These are phyloP conservation scores for Puffinus mauretanicus DNA, from an alignment of 2,113 vertebrate genomes.

Conservation along the genomic window DNA sequence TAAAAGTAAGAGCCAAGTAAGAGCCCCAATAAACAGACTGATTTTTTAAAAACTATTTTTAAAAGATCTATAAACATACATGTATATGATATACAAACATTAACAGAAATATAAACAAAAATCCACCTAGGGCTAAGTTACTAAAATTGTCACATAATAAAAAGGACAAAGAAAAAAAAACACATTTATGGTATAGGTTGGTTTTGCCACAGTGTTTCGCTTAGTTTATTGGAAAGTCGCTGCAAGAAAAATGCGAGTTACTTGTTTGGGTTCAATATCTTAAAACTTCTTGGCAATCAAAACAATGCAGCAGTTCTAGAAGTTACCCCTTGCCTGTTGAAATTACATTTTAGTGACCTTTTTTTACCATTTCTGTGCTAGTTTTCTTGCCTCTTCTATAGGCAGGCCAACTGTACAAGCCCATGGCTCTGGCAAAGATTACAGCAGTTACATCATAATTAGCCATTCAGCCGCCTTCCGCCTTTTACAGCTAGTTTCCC, in stretches of 20 bases:
- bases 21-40: not conserved
- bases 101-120: not conserved
- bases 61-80: not conserved
- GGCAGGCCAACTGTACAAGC: not conserved
- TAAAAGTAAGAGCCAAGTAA: not conserved
- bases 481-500: not conserved
- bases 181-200: not conserved
- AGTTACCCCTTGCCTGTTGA: not conserved
- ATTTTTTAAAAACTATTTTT: not conserved
- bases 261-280: not conserved
- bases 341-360: not conserved
- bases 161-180: not conserved
- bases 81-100: not conserved
- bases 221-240: not conserved
- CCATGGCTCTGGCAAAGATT: not conserved
- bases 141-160: not conserved
- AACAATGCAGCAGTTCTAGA: not conserved
- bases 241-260: not conserved
- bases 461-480: not conserved
- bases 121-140: not conserved
- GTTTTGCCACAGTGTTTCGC: not conserved
- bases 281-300: not conserved
- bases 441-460: not conserved
- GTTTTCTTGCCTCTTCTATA: not conserved
- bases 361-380: not conserved